Evolutionary conservation across 2,113 vertebrate species (phyloP), one percentile per base, ranked within the genome.

Genomic region (Cyprinus carpio): DNA sequence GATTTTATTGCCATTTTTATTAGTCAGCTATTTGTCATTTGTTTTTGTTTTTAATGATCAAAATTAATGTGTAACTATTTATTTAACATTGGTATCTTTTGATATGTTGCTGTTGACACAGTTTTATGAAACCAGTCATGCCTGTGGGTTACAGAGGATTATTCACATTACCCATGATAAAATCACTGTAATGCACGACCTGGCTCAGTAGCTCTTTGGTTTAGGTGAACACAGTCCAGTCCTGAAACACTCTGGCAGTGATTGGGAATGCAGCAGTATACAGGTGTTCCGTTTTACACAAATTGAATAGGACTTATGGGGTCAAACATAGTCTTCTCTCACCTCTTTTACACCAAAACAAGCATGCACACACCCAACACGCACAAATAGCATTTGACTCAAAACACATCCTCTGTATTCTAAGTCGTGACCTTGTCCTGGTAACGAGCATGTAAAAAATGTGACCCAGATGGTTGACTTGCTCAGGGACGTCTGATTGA

Each of bases 381-480:
- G 64, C 15, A 75, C 54, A 81, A 37, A 78, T 56, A 43, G 20
- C 29, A 23, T 67, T 85, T 83, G 43, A 84, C 87, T 80, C 83
- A 88, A 90, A 90, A 93, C 87, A 87, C 90, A 89, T 93, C 93
- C 90, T 89, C 91, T 54, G 69, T 86, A 84, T 88, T 86, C 77
- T 91, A 82, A 87, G 88, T 15, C 60, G 2, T 89, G 91, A 90
- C 89, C 90, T 93, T 92, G 91, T 94, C 91, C 93, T 91, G 91
- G 91, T 92, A 93, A 92, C 93, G 91, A 93, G 89, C 87, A 86
- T 93, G 92, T 92, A 93, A 93, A 43, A 81, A 94, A 94, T 93
- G 91, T 92, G 92, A 92, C 93, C 92, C 93, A 93, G 91, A 91
- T 93, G 94, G 86, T 90, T 89, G 85, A 87, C 87, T 86, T 85